Percentiles rank a stretch among this genome's conserved stretches.
These are phyloP conservation scores for Ochropleura leucogaster DNA, from an alignment of 2,888 invertebrate genomes.

Conservation along the genomic window DNA sequence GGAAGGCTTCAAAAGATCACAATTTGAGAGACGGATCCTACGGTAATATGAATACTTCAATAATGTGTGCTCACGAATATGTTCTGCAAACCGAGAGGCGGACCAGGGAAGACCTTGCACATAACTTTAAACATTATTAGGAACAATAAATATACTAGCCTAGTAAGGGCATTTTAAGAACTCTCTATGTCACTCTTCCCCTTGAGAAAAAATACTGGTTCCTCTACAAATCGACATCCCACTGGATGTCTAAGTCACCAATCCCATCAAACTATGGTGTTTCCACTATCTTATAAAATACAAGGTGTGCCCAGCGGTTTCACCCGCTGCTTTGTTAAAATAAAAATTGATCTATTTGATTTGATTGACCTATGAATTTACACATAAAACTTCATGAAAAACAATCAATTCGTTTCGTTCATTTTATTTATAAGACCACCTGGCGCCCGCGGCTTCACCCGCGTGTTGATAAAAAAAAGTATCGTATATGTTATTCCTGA, in stretches of 20 bases:
- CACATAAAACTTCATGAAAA: too few species aligned
- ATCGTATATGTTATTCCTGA: too few species aligned
- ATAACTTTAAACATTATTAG: not conserved
- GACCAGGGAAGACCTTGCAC: too few species aligned
- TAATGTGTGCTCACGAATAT: not conserved
- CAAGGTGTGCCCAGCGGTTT: too few species aligned
- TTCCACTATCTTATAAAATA: not conserved
- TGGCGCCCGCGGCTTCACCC: too few species aligned
- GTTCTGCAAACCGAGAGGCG: not conserved
- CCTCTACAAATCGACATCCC: not conserved
- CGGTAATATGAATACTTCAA: not conserved
- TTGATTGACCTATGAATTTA: too few species aligned
- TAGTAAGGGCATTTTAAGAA: not conserved
- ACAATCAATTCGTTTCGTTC: too few species aligned
- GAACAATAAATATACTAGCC: not conserved
- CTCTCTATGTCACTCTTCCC: not conserved
- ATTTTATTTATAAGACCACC: too few species aligned
- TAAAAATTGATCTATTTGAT: too few species aligned
- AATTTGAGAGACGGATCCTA: not conserved
- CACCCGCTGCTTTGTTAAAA: too few species aligned
- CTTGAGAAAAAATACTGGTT: not conserved
- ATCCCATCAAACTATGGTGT: not conserved
- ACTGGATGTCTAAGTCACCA: not conserved
- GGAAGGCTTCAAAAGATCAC: not conserved
- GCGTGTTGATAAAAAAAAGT: too few species aligned